Conservation (phyloP, 1,140 invertebrate species). For the Atta cephalotes region DNA sequence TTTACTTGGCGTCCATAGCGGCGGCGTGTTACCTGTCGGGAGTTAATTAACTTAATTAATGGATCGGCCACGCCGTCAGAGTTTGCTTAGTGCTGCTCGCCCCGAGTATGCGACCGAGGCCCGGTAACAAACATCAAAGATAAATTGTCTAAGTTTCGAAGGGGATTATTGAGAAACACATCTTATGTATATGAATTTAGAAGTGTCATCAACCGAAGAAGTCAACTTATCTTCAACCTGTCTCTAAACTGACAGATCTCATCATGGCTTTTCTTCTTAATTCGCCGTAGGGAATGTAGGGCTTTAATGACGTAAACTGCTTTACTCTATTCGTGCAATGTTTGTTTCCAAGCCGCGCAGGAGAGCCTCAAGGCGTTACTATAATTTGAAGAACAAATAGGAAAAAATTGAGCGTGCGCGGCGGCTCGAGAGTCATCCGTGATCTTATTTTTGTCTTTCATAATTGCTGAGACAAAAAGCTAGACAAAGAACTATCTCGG, state of each 20-base stretch:
- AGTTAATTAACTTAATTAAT: slow-evolving; percentile 82
- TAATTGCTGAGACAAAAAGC: slow-evolving; percentile 46
- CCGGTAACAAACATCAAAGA: slow-evolving; percentile 77
- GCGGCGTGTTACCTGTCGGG: slow-evolving; percentile 76
- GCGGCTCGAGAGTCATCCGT: slow-evolving; percentile 5
- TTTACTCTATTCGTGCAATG: not conserved
- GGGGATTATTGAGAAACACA: slow-evolving; percentile 66
- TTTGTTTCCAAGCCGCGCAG: slow-evolving; percentile 16
- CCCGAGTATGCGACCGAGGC: slow-evolving; percentile 51
- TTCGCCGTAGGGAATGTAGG: not conserved
- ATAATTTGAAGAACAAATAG: slow-evolving; percentile 15
- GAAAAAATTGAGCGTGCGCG: slow-evolving; percentile 14
- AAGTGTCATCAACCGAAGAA: slow-evolving; percentile 51
- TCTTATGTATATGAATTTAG: slow-evolving; percentile 62
- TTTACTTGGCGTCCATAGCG: slow-evolving; percentile 76
- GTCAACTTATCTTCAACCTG: slow-evolving; percentile 46
- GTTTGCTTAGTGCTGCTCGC: slow-evolving; percentile 68
- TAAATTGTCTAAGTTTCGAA: slow-evolving; percentile 77
- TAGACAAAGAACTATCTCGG: slow-evolving; percentile 1
- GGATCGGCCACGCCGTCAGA: slow-evolving; percentile 77
- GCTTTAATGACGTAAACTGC: slow-evolving; percentile 2
- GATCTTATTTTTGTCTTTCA: slow-evolving; percentile 46
- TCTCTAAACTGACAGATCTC: not conserved
- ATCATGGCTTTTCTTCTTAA: not conserved
- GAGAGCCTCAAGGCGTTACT: not conserved